Evolutionary conservation across 2,797 vertebrate genomes (phyloP).

Genomic region (Spinus pinus): DNA sequence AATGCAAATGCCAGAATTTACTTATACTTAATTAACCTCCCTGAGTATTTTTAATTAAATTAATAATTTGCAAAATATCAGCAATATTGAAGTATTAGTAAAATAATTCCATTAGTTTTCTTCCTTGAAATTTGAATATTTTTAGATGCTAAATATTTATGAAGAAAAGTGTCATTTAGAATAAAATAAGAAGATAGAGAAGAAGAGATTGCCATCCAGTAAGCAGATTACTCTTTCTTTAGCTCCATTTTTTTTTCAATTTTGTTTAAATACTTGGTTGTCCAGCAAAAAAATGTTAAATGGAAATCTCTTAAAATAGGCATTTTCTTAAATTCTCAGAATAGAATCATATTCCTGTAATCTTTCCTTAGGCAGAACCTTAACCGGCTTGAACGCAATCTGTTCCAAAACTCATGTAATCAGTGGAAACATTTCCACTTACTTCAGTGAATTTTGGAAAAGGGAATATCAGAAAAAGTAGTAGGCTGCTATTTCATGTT

Average conservation of each 20-base stretch:
- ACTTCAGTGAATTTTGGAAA: slow-evolving; percentile 10
- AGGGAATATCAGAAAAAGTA: neutral
- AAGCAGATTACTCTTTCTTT: neutral
- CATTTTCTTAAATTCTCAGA: slow-evolving; percentile 29
- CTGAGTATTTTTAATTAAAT: neutral
- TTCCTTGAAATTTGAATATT: slow-evolving; percentile 6
- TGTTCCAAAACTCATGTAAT: slow-evolving; percentile 17
- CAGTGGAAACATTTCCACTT: slow-evolving; percentile 4
- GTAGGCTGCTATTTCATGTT: neutral
- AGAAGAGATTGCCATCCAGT: neutral
- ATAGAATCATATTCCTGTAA: neutral
- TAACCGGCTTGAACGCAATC: neutral
- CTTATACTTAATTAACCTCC: slow-evolving; percentile 20
- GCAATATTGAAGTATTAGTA: slow-evolving; percentile 22
- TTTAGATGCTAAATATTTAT: neutral
- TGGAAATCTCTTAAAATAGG: slow-evolving; percentile 1
- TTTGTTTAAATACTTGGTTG: neutral
- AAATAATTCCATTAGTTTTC: neutral
- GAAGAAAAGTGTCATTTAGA: neutral
- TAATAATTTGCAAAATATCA: slow-evolving; percentile 30
- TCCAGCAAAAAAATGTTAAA: neutral
- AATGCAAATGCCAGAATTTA: slow-evolving; percentile 51
- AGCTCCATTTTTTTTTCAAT: neutral
- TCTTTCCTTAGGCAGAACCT: slow-evolving; percentile 3
- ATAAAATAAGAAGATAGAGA: neutral